Conservation (phyloP, 2,797 vertebrate species). For the Melopsittacus undulatus region DNA sequence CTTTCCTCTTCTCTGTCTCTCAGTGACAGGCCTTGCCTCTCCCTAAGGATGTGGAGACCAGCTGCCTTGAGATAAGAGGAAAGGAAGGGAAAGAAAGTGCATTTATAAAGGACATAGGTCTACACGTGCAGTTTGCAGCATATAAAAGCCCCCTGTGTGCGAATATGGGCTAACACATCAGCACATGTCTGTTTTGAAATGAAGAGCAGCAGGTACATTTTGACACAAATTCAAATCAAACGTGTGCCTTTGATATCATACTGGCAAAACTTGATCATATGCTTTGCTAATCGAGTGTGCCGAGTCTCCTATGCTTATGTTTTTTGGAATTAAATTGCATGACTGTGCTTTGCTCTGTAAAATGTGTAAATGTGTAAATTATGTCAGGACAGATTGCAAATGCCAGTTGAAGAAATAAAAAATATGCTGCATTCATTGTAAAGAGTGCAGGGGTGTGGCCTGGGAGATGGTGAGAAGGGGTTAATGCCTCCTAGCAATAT, state of each 20-base stretch:
- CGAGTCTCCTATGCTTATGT: slow-evolving; percentile 78
- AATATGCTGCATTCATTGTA: slow-evolving; percentile 76
- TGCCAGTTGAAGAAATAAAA: slow-evolving; percentile 79
- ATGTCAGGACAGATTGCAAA: slow-evolving; percentile 82
- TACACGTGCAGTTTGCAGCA: slow-evolving; percentile 59
- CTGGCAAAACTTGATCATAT: slow-evolving; percentile 65
- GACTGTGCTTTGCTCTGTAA: slow-evolving; percentile 79
- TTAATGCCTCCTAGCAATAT: slow-evolving; percentile 56
- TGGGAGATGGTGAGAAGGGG: slow-evolving; percentile 66
- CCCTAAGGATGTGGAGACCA: slow-evolving; percentile 49
- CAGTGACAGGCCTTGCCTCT: slow-evolving; percentile 12
- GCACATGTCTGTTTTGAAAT: slow-evolving; percentile 61
- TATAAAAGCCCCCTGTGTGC: slow-evolving; percentile 64
- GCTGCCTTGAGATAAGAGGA: slow-evolving; percentile 46
- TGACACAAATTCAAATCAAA: slow-evolving; percentile 57
- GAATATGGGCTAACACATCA: slow-evolving; percentile 74
- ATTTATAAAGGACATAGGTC: slow-evolving; percentile 69
- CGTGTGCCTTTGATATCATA: slow-evolving; percentile 60
- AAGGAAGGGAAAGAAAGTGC: slow-evolving; percentile 58
- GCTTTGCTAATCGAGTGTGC: slow-evolving; percentile 73
- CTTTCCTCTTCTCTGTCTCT: background rate
- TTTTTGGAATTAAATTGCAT: slow-evolving; percentile 82
- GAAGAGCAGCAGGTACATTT: slow-evolving; percentile 63
- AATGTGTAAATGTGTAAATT: slow-evolving; percentile 85
- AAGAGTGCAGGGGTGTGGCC: slow-evolving; percentile 71